A percentile compares a stretch with the other conserved stretches of the same genome.
These are phyloP conservation scores for Steinernema scapterisci DNA, from an alignment of 2,888 invertebrate species.

Conservation along the genomic window DNA sequence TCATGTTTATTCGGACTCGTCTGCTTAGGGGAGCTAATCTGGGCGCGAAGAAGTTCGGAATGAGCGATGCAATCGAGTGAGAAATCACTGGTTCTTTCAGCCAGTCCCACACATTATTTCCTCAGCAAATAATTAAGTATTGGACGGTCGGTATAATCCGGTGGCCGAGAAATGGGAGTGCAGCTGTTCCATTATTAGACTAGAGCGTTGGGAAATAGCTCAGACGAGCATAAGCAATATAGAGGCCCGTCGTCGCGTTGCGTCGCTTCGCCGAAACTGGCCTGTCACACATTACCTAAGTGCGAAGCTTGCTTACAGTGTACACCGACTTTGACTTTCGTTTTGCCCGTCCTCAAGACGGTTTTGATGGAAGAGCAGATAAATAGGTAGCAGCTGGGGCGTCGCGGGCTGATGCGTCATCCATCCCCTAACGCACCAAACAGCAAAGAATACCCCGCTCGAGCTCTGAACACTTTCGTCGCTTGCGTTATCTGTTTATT, in stretches of 20 bases:
- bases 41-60: too few species aligned
- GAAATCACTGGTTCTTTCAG: too few species aligned
- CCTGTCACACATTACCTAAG: neutral
- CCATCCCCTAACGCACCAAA: neutral
- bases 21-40: too few species aligned
- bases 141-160: conserved; percentile 3
- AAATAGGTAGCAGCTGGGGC: neutral
- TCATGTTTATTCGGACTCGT: too few species aligned
- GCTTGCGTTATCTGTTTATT: conserved; percentile 21
- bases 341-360: too few species aligned
- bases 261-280: neutral
- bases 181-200: conserved; percentile 25
- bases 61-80: too few species aligned
- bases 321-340: too few species aligned
- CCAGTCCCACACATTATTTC: neutral
- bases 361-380: neutral
- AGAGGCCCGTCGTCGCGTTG: neutral
- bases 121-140: neutral
- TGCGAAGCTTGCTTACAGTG: neutral
- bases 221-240: neutral
- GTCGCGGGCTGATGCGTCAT: neutral
- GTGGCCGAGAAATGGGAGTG: conserved; percentile 7
- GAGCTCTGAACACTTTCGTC: neutral
- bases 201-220: conserved; percentile 14
- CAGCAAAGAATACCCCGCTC: conserved; percentile 15